These are phyloP conservation scores for Carlito syrichta DNA, from an alignment of 2,113 vertebrate genomes.

Conservation along the genomic window DNA sequence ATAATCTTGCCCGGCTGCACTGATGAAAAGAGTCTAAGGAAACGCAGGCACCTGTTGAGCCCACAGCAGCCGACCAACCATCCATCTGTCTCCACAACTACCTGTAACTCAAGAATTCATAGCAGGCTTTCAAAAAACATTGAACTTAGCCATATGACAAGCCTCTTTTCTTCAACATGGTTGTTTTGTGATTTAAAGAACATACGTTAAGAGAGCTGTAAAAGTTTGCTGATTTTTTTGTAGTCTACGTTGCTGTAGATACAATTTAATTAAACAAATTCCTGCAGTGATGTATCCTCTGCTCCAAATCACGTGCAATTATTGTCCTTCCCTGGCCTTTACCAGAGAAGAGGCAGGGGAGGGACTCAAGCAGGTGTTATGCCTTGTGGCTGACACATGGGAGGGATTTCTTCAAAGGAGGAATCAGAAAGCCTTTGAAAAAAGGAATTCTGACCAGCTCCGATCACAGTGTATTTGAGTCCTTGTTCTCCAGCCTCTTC, in stretches of 20 bases:
- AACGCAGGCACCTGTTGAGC: not conserved
- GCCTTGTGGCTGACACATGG: not conserved
- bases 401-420: not conserved
- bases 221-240: conserved; percentile 21
- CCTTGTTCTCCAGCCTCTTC: not conserved
- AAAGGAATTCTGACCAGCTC: not conserved
- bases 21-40: not conserved
- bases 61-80: not conserved
- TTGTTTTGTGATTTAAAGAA: not conserved
- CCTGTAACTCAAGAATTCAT: not conserved
- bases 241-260: not conserved
- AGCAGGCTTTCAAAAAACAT: not conserved
- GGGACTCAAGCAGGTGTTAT: not conserved
- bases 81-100: not conserved
- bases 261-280: conserved; percentile 64
- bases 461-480: accelerated
- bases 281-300: not conserved
- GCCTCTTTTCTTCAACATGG: not conserved
- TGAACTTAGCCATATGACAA: not conserved
- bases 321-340: not conserved
- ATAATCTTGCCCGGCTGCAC: accelerated
- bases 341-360: not conserved
- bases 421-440: not conserved
- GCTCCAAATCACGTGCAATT: not conserved
- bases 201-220: not conserved